Base-by-base conservation (phyloP, 2,888 invertebrate species). In the Nemapogon koenigi region DNA sequence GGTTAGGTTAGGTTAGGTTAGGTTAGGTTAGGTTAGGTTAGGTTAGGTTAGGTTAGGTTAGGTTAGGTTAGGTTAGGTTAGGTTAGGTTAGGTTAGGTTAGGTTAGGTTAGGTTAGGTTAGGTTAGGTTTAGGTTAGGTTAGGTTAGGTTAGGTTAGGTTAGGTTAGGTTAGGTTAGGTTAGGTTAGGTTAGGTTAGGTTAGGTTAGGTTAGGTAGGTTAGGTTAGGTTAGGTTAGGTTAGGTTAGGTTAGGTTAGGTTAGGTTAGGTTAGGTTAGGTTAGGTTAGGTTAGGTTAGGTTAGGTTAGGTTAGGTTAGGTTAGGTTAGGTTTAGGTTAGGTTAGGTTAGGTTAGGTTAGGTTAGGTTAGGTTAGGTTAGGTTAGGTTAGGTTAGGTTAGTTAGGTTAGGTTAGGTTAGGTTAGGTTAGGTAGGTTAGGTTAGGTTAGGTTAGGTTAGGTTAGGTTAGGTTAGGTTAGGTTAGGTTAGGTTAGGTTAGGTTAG, bases 231-330 rank as follows among this genome's bases (percentile, higher is more conserved):
- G n/a, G n/a, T 39, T 37, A 35, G 42, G 39, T 39, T 40, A 43
- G 41, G 42, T 39, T 40, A 41, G 41, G 40, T 42, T 43, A 41
- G 44, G 42, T 42, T 45, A 41, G 44, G 42, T 42, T 43, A 43
- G 43, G 42, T 44, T 46, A 43, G 43, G 43, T 44, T 46, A 44
- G 44, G 45, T 43, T 44, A 41, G 41, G 44, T 41, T 45, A 43
- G 43, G 45, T 42, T 45, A 43, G 43, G 45, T 42, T 45, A 41
- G 43, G 45, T 45, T 47, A 45, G 45, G 45, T 45, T 46, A 45
- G 44, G 43, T 45, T 46, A 46, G 45, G 44, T 44, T 47, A 44
- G 45, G 45, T 47, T 47, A 47, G 45, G 46, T 47, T 46, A 44
- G 45, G 44, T 46, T 46, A 47, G 47, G 45, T 45, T n/a, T n/a